Conservation (phyloP, 2,797 vertebrate species). For the Oceanodroma leucorhoa region DNA sequence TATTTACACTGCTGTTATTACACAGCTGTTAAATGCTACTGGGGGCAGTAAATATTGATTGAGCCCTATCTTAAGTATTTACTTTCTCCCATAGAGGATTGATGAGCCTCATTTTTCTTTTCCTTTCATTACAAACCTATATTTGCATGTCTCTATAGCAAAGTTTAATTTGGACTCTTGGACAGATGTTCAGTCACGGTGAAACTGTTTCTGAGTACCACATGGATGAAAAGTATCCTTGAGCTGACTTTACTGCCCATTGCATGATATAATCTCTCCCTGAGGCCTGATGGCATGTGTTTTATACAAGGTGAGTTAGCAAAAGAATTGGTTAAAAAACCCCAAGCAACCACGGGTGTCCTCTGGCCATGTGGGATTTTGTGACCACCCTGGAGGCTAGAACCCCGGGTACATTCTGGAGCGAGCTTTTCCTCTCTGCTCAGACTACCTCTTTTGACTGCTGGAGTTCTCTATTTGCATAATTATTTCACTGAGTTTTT, state of each 20-base stretch:
- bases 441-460: not conserved
- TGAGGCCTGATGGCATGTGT: not conserved
- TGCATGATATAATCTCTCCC: not conserved
- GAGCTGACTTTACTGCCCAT: not conserved
- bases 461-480: not conserved
- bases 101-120: not conserved
- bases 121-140: not conserved
- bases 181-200: not conserved
- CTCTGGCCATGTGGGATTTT: not conserved
- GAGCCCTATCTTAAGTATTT: not conserved
- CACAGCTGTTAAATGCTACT: not conserved
- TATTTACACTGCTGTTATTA: not conserved
- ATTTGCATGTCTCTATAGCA: not conserved
- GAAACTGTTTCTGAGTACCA: not conserved
- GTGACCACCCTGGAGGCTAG: not conserved
- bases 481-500: not conserved
- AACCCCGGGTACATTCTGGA: not conserved
- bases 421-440: not conserved
- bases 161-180: not conserved
- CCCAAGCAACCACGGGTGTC: rapidly evolving
- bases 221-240: not conserved
- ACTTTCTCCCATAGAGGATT: not conserved
- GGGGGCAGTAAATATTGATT: not conserved
- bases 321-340: not conserved
- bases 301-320: not conserved